Percentiles rank a stretch among this genome's conserved stretches.
These are phyloP conservation scores for Eupristina koningsbergeri DNA, from an alignment of 1,140 invertebrate species.

Conservation along the genomic window DNA sequence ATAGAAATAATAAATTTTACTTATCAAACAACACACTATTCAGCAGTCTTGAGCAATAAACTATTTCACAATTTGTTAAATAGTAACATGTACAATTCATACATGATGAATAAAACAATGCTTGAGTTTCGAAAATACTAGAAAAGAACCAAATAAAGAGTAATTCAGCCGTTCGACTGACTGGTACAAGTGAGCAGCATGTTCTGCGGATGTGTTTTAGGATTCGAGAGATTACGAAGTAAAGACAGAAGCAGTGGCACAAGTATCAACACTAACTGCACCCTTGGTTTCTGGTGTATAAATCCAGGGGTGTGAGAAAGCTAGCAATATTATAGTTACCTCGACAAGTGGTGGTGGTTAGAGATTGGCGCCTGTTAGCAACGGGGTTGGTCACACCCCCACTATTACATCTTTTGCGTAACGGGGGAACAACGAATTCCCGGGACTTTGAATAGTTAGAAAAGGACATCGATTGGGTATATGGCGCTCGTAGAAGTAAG, in stretches of 20 bases:
- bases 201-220: constrained; percentile 59
- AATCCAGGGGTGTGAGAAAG: not conserved
- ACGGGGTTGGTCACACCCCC: constrained; percentile 55
- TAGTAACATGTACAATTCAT: not conserved
- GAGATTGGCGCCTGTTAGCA: constrained; percentile 50
- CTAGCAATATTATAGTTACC: not conserved
- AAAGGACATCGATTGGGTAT: not conserved
- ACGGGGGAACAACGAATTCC: constrained; percentile 47
- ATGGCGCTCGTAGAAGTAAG: constrained; percentile 38
- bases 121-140: not conserved
- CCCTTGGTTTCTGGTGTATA: not conserved
- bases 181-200: constrained; percentile 60
- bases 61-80: not conserved
- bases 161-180: constrained; percentile 52
- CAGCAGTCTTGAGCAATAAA: not conserved
- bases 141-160: constrained; percentile 37
- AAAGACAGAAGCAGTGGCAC: constrained; percentile 50
- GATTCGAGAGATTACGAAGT: constrained; percentile 44
- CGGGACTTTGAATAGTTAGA: constrained; percentile 28
- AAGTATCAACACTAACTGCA: constrained; percentile 44
- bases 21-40: too few relatives aligned
- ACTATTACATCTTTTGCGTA: not conserved
- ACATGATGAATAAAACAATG: not conserved
- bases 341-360: constrained; percentile 45
- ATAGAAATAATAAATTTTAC: not conserved